Base-by-base conservation (phyloP, 2,888 invertebrate genomes). In the Lydus trimaculatus region DNA sequence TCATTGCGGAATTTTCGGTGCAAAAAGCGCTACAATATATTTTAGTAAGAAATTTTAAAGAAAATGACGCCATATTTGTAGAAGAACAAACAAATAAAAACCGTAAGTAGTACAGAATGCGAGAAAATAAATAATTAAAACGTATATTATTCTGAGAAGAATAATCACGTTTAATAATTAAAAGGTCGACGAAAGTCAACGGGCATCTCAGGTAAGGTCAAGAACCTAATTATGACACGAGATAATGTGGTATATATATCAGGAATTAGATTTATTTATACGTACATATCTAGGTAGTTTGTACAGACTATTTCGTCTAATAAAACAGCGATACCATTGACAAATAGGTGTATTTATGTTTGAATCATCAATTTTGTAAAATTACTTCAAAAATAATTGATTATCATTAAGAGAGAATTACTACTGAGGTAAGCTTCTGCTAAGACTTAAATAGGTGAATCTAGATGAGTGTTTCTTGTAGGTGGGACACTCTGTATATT, bases 101-200 rank as follows among this genome's bases (percentile, higher is more conserved):
- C n/a, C n/a, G n/a, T 20, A 48, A 61, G 65, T 67, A 70, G 66
- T 61, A 63, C 39, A 69, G 62, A 73, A 71, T 73, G 71, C 66
- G 67, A 75, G 72, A 73, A 76, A 74, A 74, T 71, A 78, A 79
- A 76, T 79, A 80, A 79, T 78, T 76, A 80, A 80, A 80, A 79
- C 76, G 78, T 79, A 76, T 79, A 78, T 80, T 79, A 78, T 80
- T 79, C 80, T 75, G 78, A 78, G 79, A 80, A 80, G 73, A 76
- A 76, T 79, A 80, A 80, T 80, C 80, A 79, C 74, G 76, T 79
- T 77, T 80, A 80, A 80, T 81, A 81, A 81, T 80, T 81, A 80
- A 80, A 79, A 80, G 81, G 81, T 81, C 79, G 79, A 73, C 73
- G 72, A 75, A 73, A 79, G 79, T 79, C 79, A 79, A 77, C 79